These are phyloP conservation scores for Girardinichthys multiradiatus DNA, from an alignment of 2,113 vertebrate species.

Conservation along the genomic window DNA sequence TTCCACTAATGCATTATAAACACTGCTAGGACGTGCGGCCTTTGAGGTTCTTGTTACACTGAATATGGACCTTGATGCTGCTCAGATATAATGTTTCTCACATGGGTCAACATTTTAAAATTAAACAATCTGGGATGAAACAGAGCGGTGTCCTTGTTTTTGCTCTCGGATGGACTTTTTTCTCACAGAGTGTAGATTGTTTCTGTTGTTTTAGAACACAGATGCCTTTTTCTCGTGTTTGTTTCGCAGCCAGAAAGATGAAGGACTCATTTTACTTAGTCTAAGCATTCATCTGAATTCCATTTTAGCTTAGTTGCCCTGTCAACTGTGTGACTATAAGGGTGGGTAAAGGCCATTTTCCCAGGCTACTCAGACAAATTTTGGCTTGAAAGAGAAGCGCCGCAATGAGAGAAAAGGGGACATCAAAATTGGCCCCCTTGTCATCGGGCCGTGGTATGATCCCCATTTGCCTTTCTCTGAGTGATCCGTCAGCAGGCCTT, in stretches of 20 bases:
- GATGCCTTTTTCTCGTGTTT: slow-evolving; percentile 6
- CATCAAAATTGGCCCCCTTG: slow-evolving; percentile 80
- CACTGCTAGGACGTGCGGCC: slow-evolving; percentile 66
- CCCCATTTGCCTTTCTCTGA: slow-evolving; percentile 79
- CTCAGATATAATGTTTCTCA: slow-evolving; percentile 77
- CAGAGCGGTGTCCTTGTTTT: slow-evolving; percentile 57
- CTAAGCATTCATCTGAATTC: slow-evolving; percentile 49
- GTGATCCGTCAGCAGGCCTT: slow-evolving; percentile 78
- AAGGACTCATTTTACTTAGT: slow-evolving; percentile 54
- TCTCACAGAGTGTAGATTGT: slow-evolving; percentile 36
- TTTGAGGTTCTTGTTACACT: slow-evolving; percentile 79
- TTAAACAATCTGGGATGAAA: slow-evolving; percentile 75
- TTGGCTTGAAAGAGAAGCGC: slow-evolving; percentile 75
- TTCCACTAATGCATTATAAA: slow-evolving; percentile 82
- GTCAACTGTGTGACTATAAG: slow-evolving; percentile 52
- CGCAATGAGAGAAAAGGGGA: slow-evolving; percentile 76
- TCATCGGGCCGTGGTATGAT: slow-evolving; percentile 78
- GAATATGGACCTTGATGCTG: slow-evolving; percentile 69
- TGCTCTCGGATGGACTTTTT: slow-evolving; percentile 42
- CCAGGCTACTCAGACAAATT: slow-evolving; percentile 73
- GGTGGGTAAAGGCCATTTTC: slow-evolving; percentile 74
- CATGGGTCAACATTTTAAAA: slow-evolving; percentile 74
- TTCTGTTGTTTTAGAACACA: slow-evolving; percentile 16
- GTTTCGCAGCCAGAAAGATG: slow-evolving; percentile 27
- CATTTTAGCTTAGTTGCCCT: slow-evolving; percentile 52